Conservation (phyloP, 2,888 invertebrate genomes). For the Apocheima hispidaria region DNA sequence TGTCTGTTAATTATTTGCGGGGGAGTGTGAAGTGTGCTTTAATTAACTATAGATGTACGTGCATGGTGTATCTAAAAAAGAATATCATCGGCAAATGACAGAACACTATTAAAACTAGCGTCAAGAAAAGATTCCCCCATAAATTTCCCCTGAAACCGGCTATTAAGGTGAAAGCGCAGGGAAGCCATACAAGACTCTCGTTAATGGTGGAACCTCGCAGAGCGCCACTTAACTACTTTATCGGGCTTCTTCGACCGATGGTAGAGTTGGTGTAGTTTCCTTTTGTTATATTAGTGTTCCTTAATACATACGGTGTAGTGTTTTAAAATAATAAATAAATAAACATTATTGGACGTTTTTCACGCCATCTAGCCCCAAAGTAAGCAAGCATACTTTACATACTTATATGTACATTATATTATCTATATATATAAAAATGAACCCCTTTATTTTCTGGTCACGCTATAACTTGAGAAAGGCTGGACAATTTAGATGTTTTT, state of each 20-base stretch:
- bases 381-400: too few species aligned
- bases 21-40: too few species aligned
- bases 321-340: too few species aligned
- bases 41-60: too few species aligned
- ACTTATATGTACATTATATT: too few species aligned
- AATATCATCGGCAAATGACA: background rate
- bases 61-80: background rate
- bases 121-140: slow-evolving; percentile 9
- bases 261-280: slow-evolving; percentile 17
- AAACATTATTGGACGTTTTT: too few species aligned
- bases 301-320: background rate
- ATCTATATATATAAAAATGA: too few species aligned
- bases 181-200: slow-evolving; percentile 24
- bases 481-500: too few species aligned
- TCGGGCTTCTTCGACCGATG: slow-evolving; percentile 17
- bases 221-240: slow-evolving; percentile 28
- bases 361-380: too few species aligned
- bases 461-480: too few species aligned
- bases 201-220: slow-evolving; percentile 13
- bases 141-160: slow-evolving; percentile 20
- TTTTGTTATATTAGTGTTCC: slow-evolving; percentile 17
- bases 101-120: slow-evolving; percentile 15
- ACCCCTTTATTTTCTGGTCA: too few species aligned
- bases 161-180: slow-evolving; percentile 21
- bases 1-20: too few species aligned